phyloP scores from a whole-genome alignment of 2,797 vertebrate species.

The Sebastes oblongus region DNA sequence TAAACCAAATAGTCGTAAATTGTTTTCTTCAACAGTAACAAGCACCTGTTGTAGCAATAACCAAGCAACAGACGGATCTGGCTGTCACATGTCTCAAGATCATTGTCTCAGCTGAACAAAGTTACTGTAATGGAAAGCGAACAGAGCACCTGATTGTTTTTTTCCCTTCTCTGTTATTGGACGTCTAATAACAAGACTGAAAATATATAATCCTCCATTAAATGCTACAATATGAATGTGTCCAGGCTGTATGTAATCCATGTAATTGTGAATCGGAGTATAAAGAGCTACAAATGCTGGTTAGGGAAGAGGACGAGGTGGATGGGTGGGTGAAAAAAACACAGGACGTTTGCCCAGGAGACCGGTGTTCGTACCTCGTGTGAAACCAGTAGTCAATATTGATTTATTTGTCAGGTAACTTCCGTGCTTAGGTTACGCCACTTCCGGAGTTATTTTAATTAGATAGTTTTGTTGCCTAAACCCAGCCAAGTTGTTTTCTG shows the following conservation, averaged over 20 bases:
- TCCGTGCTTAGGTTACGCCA: too few relatives aligned
- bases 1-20: constrained; percentile 49
- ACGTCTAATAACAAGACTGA: not conserved
- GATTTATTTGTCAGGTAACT: too few relatives aligned
- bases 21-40: constrained; percentile 14
- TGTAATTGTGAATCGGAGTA: rapidly evolving
- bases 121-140: not conserved
- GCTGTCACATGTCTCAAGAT: not conserved
- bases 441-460: too few relatives aligned
- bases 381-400: too few relatives aligned
- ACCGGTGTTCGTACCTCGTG: too few relatives aligned
- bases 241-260: too few relatives aligned
- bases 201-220: not conserved
- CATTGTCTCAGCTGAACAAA: not conserved
- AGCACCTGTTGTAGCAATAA: not conserved
- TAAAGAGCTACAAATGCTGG: rapidly evolving
- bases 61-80: not conserved
- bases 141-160: not conserved
- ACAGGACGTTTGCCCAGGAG: too few relatives aligned
- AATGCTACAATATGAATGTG: not conserved
- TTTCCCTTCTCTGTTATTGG: not conserved
- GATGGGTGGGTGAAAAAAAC: too few relatives aligned
- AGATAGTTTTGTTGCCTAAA: too few relatives aligned
- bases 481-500: too few relatives aligned
- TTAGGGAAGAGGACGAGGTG: rapidly evolving